These are phyloP conservation scores for Drosophila willistoni DNA, from an alignment of 1,140 invertebrate genomes.

Conservation along the genomic window DNA sequence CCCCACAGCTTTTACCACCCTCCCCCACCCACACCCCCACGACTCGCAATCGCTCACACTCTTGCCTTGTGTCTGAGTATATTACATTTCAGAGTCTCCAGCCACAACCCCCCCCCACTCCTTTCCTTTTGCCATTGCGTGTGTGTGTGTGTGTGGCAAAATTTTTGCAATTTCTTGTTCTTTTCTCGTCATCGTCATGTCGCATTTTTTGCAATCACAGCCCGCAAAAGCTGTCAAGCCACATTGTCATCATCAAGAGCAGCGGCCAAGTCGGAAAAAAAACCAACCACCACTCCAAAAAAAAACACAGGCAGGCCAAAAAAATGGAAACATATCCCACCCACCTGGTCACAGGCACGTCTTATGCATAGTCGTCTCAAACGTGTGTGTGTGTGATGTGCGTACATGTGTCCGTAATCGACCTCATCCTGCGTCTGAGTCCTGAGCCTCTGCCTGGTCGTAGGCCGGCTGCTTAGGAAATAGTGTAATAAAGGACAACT, in stretches of 20 bases:
- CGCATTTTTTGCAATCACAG: constrained; percentile 79
- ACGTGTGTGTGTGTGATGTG: constrained; percentile 33
- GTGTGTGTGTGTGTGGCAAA: constrained; percentile 24
- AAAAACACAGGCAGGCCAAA: background rate
- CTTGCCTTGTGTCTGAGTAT: constrained; percentile 58
- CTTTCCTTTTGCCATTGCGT: background rate
- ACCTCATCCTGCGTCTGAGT: constrained; percentile 30
- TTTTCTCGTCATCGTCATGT: constrained; percentile 68
- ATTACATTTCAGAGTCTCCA: constrained; percentile 70
- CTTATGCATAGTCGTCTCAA: constrained; percentile 24
- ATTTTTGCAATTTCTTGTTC: constrained; percentile 70
- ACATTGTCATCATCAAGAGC: constrained; percentile 73
- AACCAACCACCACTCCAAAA: constrained; percentile 13
- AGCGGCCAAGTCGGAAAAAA: constrained; percentile 42
- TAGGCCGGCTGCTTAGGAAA: constrained; percentile 47
- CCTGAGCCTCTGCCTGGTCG: constrained; percentile 35
- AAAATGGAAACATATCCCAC: constrained; percentile 26
- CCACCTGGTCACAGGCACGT: constrained; percentile 62
- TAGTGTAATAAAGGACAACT: constrained; percentile 79
- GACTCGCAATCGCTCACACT: background rate
- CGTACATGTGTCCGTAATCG: constrained; percentile 71
- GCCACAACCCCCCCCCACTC: background rate
- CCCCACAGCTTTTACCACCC: background rate
- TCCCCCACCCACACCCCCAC: background rate
- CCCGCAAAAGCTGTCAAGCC: constrained; percentile 71